Percentiles rank a stretch among this genome's conserved stretches.
Conservation (phyloP, 2,113 vertebrate genomes). For the Boulengeromyrus knoepffleri region DNA sequence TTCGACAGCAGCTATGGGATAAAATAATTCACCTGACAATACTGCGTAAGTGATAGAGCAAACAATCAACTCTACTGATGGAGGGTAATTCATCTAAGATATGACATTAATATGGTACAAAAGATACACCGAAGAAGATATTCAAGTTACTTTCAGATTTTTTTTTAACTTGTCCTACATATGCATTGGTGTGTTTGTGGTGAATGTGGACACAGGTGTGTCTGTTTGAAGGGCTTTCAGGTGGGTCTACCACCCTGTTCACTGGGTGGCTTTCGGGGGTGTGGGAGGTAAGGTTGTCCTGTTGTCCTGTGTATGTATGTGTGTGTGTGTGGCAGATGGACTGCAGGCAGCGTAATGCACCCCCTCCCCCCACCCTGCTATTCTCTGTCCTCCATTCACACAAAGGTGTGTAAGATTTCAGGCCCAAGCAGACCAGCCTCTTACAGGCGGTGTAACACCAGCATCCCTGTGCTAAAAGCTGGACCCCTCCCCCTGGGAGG, state of each 20-base stretch:
- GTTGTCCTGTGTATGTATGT: not conserved
- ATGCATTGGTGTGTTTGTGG: slow-evolving; percentile 4
- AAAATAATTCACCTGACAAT: slow-evolving; percentile 57
- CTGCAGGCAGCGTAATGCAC: not conserved
- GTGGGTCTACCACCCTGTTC: not conserved
- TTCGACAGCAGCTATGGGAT: slow-evolving; percentile 44
- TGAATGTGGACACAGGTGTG: not conserved
- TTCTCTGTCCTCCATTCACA: not conserved
- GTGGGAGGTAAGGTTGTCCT: not conserved
- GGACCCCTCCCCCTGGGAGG: not conserved
- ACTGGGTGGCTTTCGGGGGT: not conserved
- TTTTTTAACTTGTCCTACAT: slow-evolving; percentile 20
- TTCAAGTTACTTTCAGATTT: slow-evolving; percentile 50
- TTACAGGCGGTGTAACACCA: not conserved
- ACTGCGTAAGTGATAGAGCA: slow-evolving; percentile 44
- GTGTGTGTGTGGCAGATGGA: not conserved
- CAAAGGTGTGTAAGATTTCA: not conserved
- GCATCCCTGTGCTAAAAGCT: not conserved
- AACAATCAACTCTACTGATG: slow-evolving; percentile 36
- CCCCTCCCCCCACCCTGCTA: not conserved
- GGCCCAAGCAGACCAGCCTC: not conserved
- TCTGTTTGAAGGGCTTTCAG: not conserved
- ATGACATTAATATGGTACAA: slow-evolving; percentile 43
- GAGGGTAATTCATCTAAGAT: slow-evolving; percentile 43
- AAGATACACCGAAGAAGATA: slow-evolving; percentile 32